These are phyloP conservation scores for Mungos mungo DNA, from an alignment of 2,113 vertebrate species.

Conservation along the genomic window DNA sequence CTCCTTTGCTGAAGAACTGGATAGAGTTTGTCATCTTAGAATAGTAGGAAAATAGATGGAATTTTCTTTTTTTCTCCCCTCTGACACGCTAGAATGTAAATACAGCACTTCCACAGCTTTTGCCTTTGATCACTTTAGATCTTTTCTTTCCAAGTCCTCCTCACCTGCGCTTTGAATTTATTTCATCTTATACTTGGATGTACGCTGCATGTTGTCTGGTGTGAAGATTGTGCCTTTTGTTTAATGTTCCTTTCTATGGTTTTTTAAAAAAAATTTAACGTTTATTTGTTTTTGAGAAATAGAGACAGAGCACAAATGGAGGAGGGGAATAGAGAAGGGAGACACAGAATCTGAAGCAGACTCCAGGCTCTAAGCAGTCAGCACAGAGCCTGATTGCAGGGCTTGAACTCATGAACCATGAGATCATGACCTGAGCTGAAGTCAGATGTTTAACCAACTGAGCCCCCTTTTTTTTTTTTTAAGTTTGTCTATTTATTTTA, in stretches of 20 bases:
- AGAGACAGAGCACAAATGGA: too few relatives aligned
- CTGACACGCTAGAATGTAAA: not conserved
- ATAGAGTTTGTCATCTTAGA: not conserved
- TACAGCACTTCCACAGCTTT: not conserved
- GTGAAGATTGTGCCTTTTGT: not conserved
- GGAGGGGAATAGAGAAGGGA: too few relatives aligned
- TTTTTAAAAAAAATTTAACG: too few relatives aligned
- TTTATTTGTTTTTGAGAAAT: too few relatives aligned
- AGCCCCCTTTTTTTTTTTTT: too few relatives aligned
- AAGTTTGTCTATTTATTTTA: too few relatives aligned
- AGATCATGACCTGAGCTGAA: too few relatives aligned
- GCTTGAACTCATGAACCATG: too few relatives aligned
- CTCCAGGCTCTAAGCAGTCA: too few relatives aligned
- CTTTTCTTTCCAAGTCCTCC: not conserved
- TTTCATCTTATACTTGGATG: not conserved
- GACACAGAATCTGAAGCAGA: too few relatives aligned
- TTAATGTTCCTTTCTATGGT: not conserved
- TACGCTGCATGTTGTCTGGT: not conserved
- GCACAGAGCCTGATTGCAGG: accelerated
- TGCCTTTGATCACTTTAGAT: not conserved
- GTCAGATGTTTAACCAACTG: too few relatives aligned
- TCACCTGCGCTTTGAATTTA: not conserved
- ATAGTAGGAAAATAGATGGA: slow-evolving; percentile 29
- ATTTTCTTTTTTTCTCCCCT: not conserved
- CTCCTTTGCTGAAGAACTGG: slow-evolving; percentile 3